Evolutionary conservation across 2,797 vertebrate genomes (phyloP), one percentile per base, ranked within the genome.

Genomic region (Sebastes diploproa): DNA sequence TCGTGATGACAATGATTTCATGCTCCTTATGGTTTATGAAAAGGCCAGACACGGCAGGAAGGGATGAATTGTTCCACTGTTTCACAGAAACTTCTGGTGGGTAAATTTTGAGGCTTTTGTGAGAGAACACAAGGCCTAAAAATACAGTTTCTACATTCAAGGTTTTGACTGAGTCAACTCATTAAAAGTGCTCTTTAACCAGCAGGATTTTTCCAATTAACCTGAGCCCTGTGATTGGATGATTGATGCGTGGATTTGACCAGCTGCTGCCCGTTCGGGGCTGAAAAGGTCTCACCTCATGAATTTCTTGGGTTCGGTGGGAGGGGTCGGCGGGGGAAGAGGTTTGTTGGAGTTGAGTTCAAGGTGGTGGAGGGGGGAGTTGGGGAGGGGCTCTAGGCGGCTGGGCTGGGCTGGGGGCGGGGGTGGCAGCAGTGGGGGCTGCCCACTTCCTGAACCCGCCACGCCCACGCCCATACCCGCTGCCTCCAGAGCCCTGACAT

Each of bases 321-420:
- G 97, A 96, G 97, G 97, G 96, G 97, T 86, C 95, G 97, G 97
- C 93, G 97, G 98, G 96, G 97, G 97, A 82, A 98, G 97, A 96
- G 97, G 97, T 96, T 98, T 99, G 97, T 96, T 98, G 96, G 97
- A 97, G 97, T 97, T 98, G 96, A 98, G 96, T 95, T 98, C 98
- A 95, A 97, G 96, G 91, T 98, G 97, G 91, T 97, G 98, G 95
- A 97, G 95, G 94, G 98, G 98, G 96, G 98, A 99, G 95, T 98
- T 98, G 92, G 97, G 97, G 95, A 98, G 96, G 95, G 98, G 98
- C 79, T 99, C 97, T 95, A 99, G 97, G 90, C 98, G 98, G 95
- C 93, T 94, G 87, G 97, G 94, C 78, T 94, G 96, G 91, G 94
- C 94, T 80, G 96, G 96, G 77, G 89, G 91, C 1, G 83, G 90